Percentiles rank a stretch among this genome's conserved stretches.
These are phyloP conservation scores for Diarsia dahlii DNA, from an alignment of 2,888 invertebrate genomes.

Conservation along the genomic window DNA sequence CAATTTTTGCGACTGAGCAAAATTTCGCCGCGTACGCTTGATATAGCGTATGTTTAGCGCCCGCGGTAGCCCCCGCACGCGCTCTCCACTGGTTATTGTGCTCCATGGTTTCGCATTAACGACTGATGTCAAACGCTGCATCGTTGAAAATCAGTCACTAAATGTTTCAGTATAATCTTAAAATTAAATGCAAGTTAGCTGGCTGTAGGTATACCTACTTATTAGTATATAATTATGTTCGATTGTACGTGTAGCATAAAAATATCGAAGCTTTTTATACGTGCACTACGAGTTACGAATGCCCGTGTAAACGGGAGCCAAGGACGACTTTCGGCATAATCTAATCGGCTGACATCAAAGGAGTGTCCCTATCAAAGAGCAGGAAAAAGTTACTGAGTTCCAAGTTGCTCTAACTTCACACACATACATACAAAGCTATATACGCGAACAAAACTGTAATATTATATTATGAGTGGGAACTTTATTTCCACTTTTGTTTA, in stretches of 20 bases:
- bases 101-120: too few species aligned
- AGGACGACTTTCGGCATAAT: slow-evolving; percentile 48
- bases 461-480: slow-evolving; percentile 28
- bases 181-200: too few species aligned
- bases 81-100: too few species aligned
- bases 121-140: too few species aligned
- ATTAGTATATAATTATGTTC: too few species aligned
- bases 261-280: slow-evolving; percentile 16
- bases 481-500: slow-evolving; percentile 44
- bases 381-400: slow-evolving; percentile 46
- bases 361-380: slow-evolving; percentile 43
- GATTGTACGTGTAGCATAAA: not conserved
- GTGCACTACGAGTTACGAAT: slow-evolving; percentile 2
- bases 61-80: too few species aligned
- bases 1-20: too few species aligned
- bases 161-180: too few species aligned
- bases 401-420: slow-evolving; percentile 39
- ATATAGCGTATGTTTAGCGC: too few species aligned
- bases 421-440: slow-evolving; percentile 14
- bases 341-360: slow-evolving; percentile 60
- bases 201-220: too few species aligned
- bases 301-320: slow-evolving; percentile 12
- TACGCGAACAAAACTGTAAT: slow-evolving; percentile 14
- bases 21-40: too few species aligned
- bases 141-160: too few species aligned